Conservation (phyloP, 2,888 invertebrate genomes). For the Caenorhabditis sinica region DNA sequence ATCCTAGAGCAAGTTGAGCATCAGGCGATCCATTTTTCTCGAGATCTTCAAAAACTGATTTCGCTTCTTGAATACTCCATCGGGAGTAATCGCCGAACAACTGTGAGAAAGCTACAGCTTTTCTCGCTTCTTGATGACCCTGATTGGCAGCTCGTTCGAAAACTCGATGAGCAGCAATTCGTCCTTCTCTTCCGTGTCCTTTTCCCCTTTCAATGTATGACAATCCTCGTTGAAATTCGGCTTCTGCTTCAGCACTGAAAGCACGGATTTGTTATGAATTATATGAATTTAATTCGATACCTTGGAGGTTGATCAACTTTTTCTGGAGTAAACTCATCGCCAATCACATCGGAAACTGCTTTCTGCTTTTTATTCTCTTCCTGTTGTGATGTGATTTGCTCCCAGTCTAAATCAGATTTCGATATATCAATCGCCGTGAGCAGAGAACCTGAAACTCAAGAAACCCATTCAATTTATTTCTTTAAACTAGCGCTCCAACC, state of each 20-base stretch:
- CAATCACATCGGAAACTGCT: constrained; percentile 6
- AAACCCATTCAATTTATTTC: neutral
- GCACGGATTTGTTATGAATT: neutral
- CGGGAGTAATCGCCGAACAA: constrained; percentile 91
- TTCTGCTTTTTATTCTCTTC: constrained; percentile 28
- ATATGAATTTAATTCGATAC: constrained; percentile 1
- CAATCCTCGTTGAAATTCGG: constrained; percentile 58
- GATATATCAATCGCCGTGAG: constrained; percentile 44
- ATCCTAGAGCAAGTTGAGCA: constrained; percentile 89
- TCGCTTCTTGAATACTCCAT: constrained; percentile 90
- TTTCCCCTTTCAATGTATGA: constrained; percentile 66
- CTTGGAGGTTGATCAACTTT: constrained; percentile 24
- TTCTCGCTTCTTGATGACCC: constrained; percentile 91
- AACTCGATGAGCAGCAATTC: constrained; percentile 88
- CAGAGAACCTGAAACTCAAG: constrained; percentile 25
- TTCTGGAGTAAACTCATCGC: constrained; percentile 48
- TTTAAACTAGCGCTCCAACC: neutral
- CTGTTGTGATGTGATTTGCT: constrained; percentile 43
- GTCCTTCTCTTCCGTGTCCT: constrained; percentile 70
- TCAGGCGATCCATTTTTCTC: constrained; percentile 88
- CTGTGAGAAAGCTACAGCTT: constrained; percentile 89
- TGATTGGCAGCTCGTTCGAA: constrained; percentile 90
- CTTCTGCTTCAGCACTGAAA: constrained; percentile 43
- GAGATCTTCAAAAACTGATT: constrained; percentile 88
- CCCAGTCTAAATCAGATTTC: constrained; percentile 53